These are phyloP conservation scores for Anseranas semipalmata DNA, from an alignment of 2,113 vertebrate species.

Conservation along the genomic window DNA sequence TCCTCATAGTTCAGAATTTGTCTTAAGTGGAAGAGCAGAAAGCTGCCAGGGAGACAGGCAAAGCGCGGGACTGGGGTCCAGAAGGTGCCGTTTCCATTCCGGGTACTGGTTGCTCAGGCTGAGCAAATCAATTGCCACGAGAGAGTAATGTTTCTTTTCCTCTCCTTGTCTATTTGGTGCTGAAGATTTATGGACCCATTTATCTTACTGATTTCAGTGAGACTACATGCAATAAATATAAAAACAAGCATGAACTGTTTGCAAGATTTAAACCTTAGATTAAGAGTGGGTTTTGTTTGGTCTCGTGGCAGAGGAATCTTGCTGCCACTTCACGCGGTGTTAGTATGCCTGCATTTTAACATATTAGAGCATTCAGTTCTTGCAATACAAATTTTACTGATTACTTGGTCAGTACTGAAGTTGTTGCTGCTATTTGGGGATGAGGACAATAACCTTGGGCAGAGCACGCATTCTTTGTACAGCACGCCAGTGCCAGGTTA, in stretches of 20 bases:
- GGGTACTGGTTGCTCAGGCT: neutral
- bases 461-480: neutral
- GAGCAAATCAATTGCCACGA: neutral
- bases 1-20: neutral
- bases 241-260: neutral
- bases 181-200: conserved; percentile 31
- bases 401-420: neutral
- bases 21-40: neutral
- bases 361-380: neutral
- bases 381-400: neutral
- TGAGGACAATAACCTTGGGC: neutral
- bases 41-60: neutral
- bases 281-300: neutral
- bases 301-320: neutral
- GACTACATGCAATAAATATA: neutral
- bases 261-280: neutral
- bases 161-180: neutral
- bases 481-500: neutral
- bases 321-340: neutral
- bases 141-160: neutral
- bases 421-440: neutral
- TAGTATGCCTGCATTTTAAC: neutral
- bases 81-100: neutral
- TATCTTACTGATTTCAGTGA: neutral
- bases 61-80: neutral